phyloP scores from a whole-genome alignment of 2,888 invertebrate genomes.

The Noctua fimbriata region DNA sequence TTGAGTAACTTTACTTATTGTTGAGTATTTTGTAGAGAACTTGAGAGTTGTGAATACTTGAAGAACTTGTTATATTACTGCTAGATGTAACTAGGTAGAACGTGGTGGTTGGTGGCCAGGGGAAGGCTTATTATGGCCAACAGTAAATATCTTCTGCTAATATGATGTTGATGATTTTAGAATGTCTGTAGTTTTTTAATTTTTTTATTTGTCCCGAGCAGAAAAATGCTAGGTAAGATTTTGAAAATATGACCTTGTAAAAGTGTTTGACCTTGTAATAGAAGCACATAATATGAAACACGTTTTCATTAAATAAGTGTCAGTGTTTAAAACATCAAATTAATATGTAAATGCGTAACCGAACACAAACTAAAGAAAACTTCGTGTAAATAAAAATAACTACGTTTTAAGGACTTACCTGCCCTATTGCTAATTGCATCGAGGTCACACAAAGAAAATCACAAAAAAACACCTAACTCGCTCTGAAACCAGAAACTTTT shows the following conservation, averaged over 20 bases:
- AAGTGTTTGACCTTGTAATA: neutral
- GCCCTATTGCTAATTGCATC: neutral
- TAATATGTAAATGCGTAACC: neutral
- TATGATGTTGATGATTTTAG: neutral
- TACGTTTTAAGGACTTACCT: neutral
- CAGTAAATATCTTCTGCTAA: neutral
- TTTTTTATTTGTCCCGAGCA: neutral
- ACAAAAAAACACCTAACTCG: neutral
- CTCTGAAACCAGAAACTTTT: neutral
- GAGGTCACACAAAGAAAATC: neutral
- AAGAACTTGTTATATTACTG: neutral
- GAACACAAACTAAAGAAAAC: neutral
- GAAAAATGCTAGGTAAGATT: neutral
- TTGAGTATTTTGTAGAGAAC: neutral
- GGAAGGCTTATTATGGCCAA: neutral
- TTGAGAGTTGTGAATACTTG: neutral
- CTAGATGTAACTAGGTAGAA: neutral
- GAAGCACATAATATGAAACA: neutral
- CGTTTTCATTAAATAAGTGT: neutral
- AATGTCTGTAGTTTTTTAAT: neutral
- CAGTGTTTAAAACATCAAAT: neutral
- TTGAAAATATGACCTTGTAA: neutral
- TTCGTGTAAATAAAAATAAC: neutral
- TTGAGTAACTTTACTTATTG: conserved; percentile 5
- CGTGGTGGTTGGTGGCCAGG: neutral